phyloP scores from a whole-genome alignment of 2,888 invertebrate genomes.

The Trissonchulus sp. region DNA sequence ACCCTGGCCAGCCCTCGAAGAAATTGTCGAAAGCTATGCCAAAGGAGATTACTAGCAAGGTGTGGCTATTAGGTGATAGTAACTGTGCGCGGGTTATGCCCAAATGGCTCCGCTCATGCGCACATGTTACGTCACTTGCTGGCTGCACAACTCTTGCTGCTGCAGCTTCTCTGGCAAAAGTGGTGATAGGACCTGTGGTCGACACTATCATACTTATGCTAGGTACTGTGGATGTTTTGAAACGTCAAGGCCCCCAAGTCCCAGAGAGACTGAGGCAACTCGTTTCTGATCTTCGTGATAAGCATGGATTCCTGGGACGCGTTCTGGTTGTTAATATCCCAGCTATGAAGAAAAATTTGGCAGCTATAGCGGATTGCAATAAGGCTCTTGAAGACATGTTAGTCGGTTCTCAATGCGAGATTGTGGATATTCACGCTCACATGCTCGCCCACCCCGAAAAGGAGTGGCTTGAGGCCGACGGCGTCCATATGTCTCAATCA shows the following conservation, averaged over 20 bases:
- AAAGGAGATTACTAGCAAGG: background rate
- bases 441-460: too few species aligned
- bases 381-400: too few species aligned
- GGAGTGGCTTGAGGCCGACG: too few species aligned
- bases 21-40: background rate
- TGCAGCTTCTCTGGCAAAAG: background rate
- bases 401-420: too few species aligned
- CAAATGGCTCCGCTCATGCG: background rate
- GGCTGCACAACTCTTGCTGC: background rate
- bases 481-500: too few species aligned
- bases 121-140: background rate
- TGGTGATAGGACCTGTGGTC: background rate
- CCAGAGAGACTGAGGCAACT: background rate
- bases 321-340: constrained; percentile 2
- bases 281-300: background rate
- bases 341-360: too few species aligned
- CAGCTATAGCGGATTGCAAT: too few species aligned
- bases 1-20: background rate
- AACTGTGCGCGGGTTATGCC: background rate
- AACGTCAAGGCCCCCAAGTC: background rate
- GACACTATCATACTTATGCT: background rate
- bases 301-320: background rate
- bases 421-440: too few species aligned
- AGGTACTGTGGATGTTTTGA: background rate
- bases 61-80: background rate